Percentiles rank a stretch among this genome's conserved stretches.
phyloP scores from a whole-genome alignment of 2,113 vertebrate species.

The Crotalus helleri region DNA sequence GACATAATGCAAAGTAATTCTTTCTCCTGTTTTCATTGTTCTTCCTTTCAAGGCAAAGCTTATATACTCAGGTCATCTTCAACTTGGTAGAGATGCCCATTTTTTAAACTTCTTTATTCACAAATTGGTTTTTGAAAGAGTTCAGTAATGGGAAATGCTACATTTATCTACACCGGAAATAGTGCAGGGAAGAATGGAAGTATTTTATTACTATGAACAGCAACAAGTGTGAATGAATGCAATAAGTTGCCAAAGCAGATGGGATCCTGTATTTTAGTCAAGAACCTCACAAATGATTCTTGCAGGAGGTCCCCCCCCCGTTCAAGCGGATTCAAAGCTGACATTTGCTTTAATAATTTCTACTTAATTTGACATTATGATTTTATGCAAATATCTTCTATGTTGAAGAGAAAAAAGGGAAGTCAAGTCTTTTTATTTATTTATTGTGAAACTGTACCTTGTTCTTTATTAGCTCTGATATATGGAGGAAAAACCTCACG shows the following conservation, averaged over 20 bases:
- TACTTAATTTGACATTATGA: slow-evolving; percentile 48
- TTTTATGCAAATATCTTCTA: slow-evolving; percentile 49
- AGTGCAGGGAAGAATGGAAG: slow-evolving; percentile 27
- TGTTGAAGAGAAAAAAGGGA: slow-evolving; percentile 22
- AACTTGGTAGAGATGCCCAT: slow-evolving; percentile 28
- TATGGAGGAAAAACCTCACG: slow-evolving; percentile 46
- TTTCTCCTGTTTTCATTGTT: slow-evolving; percentile 29
- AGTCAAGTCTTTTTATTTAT: slow-evolving; percentile 15
- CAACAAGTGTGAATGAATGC: slow-evolving; percentile 61
- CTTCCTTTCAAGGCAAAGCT: slow-evolving; percentile 43
- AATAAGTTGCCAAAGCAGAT: slow-evolving; percentile 68
- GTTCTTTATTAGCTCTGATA: slow-evolving; percentile 44
- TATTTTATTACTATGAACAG: slow-evolving; percentile 53
- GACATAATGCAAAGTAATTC: neutral
- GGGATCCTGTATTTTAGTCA: slow-evolving; percentile 56
- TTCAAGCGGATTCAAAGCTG: slow-evolving; percentile 53
- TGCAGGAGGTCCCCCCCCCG: slow-evolving; percentile 37
- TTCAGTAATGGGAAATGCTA: slow-evolving; percentile 52
- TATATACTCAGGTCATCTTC: neutral
- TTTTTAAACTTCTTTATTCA: slow-evolving; percentile 5
- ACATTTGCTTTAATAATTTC: slow-evolving; percentile 60
- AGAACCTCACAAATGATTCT: slow-evolving; percentile 61
- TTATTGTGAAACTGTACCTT: slow-evolving; percentile 54
- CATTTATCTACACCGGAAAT: slow-evolving; percentile 54
- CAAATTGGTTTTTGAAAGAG: slow-evolving; percentile 45